A percentile compares a stretch with the other conserved stretches of the same genome.
These are phyloP conservation scores for Arctia plantaginis DNA, from an alignment of 2,888 invertebrate genomes.

Conservation along the genomic window DNA sequence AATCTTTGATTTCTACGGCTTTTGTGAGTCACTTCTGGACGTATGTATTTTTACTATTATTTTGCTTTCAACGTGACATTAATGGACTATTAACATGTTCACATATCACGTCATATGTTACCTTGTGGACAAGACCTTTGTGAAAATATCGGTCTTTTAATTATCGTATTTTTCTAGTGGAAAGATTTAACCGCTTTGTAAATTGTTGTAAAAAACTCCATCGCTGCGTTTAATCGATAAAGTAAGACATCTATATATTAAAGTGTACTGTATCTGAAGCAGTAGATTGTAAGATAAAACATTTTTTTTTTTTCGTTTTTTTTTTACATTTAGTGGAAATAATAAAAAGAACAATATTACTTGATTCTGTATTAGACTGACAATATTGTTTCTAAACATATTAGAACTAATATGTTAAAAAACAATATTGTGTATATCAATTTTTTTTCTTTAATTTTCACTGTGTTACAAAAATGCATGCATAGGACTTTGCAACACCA, in stretches of 20 bases:
- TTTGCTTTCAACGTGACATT: conserved; percentile 66
- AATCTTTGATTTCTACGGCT: conserved; percentile 41
- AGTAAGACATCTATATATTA: background rate
- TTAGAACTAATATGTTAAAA: background rate
- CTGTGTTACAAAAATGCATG: too few species aligned
- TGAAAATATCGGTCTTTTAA: conserved; percentile 40
- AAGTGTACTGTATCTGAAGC: background rate
- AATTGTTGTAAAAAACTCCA: conserved; percentile 21
- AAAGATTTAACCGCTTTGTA: conserved; percentile 9
- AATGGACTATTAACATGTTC: conserved; percentile 67
- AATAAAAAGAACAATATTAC: background rate
- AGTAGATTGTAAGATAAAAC: background rate
- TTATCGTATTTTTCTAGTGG: conserved; percentile 32
- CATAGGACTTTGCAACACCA: too few species aligned
- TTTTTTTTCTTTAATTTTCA: background rate
- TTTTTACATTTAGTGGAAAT: background rate
- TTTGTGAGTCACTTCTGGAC: conserved; percentile 50
- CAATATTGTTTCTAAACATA: background rate
- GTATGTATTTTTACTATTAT: conserved; percentile 60
- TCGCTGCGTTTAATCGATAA: background rate
- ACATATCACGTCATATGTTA: conserved; percentile 54
- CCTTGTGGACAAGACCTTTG: conserved; percentile 38
- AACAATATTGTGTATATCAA: too few species aligned
- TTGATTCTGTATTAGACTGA: background rate
- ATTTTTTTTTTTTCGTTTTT: background rate